Percentiles rank a stretch among this genome's conserved stretches.
Conservation (phyloP, 2,113 vertebrate genomes). For the Corythornis vintsioides region DNA sequence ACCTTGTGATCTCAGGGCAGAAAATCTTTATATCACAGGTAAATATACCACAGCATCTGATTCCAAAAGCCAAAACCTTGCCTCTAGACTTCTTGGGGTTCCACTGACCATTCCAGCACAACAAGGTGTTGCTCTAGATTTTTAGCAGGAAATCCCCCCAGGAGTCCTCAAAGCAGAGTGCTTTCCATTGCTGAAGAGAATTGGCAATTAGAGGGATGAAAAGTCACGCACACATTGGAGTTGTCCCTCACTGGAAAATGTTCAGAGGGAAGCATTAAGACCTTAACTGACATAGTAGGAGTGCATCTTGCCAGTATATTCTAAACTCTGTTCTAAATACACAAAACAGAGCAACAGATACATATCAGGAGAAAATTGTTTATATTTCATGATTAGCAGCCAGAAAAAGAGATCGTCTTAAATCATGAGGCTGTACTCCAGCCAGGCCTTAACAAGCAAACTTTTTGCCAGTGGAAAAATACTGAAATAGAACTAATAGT, state of each 20-base stretch:
- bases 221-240: background rate
- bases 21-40: background rate
- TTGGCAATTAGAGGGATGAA: background rate
- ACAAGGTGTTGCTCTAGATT: background rate
- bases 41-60: background rate
- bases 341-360: conserved; percentile 47
- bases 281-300: conserved; percentile 30
- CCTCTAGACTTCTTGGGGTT: background rate
- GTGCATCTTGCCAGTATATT: conserved; percentile 19
- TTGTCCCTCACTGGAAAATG: background rate
- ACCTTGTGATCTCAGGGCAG: background rate
- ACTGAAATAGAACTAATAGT: background rate
- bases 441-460: conserved; percentile 21
- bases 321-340: conserved; percentile 24
- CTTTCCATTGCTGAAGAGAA: background rate
- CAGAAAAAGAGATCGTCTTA: background rate
- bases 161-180: background rate
- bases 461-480: conserved; percentile 32
- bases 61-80: background rate
- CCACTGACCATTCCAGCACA: background rate
- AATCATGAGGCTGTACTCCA: background rate
- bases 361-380: conserved; percentile 24
- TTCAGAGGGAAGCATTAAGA: background rate
- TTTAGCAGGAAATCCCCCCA: background rate
- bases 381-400: conserved; percentile 34